These are phyloP conservation scores for Hirtodrosophila histrioides DNA, from an alignment of 2,888 invertebrate species.

Conservation along the genomic window DNA sequence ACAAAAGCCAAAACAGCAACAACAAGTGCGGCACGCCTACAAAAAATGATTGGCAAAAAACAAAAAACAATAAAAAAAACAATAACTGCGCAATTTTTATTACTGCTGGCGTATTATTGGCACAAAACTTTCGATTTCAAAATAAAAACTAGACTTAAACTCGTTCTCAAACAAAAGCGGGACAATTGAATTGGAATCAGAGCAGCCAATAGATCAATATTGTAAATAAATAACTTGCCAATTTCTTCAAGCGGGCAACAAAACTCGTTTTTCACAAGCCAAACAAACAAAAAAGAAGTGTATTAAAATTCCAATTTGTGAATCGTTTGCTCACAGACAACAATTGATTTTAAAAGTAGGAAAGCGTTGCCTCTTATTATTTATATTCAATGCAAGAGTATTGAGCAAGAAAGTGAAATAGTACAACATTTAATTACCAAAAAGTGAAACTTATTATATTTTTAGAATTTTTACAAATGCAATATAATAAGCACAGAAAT, in stretches of 20 bases:
- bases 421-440: too few species aligned
- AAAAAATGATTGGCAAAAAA: constrained; percentile 50
- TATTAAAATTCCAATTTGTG: not conserved
- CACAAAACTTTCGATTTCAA: constrained; percentile 63
- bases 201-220: constrained; percentile 33
- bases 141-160: constrained; percentile 41
- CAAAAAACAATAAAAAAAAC: not conserved
- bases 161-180: constrained; percentile 31
- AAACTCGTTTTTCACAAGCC: not conserved
- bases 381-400: too few species aligned
- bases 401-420: too few species aligned
- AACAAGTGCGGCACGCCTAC: constrained; percentile 50
- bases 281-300: not conserved
- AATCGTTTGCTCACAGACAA: not conserved
- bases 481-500: too few species aligned
- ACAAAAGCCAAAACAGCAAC: constrained; percentile 28
- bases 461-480: too few species aligned
- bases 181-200: constrained; percentile 26
- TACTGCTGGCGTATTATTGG: constrained; percentile 42
- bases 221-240: constrained; percentile 28
- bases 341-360: not conserved
- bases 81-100: constrained; percentile 39
- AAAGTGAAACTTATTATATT: too few species aligned
- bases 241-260: not conserved
- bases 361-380: too few species aligned